Evolutionary conservation across 2,797 vertebrate species (phyloP).

Genomic region (Neostethus bicornis): DNA sequence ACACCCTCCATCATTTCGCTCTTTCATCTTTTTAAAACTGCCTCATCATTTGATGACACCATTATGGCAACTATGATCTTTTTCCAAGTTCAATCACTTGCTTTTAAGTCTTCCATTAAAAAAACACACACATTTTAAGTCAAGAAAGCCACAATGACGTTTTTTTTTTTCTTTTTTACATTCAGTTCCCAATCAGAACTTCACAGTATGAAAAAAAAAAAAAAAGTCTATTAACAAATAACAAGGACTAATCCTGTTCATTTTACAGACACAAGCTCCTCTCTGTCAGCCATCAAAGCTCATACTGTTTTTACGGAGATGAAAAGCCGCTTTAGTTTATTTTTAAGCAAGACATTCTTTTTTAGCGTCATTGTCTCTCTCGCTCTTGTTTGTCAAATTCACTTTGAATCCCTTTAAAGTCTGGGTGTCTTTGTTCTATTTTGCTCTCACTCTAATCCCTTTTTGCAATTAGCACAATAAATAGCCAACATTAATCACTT

Average conservation of each 20-base stretch:
- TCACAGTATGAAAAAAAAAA: slow-evolving; percentile 14
- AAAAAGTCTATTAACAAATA: slow-evolving; percentile 32
- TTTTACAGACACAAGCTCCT: slow-evolving; percentile 24
- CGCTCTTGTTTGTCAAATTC: slow-evolving; percentile 26
- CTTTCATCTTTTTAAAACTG: slow-evolving; percentile 67
- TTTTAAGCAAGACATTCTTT: slow-evolving; percentile 13
- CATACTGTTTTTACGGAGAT: slow-evolving; percentile 19
- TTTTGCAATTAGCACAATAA: slow-evolving; percentile 41
- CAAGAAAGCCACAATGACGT: slow-evolving; percentile 27
- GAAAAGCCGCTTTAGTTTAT: slow-evolving; percentile 29
- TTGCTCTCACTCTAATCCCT: slow-evolving; percentile 30
- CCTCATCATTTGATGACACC: slow-evolving; percentile 49
- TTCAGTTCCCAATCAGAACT: slow-evolving; percentile 26
- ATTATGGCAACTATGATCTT: slow-evolving; percentile 36
- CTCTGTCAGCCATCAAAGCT: slow-evolving; percentile 22
- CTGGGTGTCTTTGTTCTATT: slow-evolving; percentile 34
- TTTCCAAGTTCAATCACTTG: slow-evolving; percentile 2
- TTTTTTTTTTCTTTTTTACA: slow-evolving; percentile 17
- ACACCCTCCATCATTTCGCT: slow-evolving; percentile 5
- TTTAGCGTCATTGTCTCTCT: background rate
- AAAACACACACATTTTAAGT: slow-evolving; percentile 28
- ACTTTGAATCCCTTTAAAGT: slow-evolving; percentile 38
- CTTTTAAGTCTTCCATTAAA: slow-evolving; percentile 43
- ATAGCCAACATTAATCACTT: slow-evolving; percentile 31
- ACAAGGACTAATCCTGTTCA: slow-evolving; percentile 30